Base-by-base conservation (phyloP, 2,797 vertebrate genomes). In the Poeciliopsis presidionis region DNA sequence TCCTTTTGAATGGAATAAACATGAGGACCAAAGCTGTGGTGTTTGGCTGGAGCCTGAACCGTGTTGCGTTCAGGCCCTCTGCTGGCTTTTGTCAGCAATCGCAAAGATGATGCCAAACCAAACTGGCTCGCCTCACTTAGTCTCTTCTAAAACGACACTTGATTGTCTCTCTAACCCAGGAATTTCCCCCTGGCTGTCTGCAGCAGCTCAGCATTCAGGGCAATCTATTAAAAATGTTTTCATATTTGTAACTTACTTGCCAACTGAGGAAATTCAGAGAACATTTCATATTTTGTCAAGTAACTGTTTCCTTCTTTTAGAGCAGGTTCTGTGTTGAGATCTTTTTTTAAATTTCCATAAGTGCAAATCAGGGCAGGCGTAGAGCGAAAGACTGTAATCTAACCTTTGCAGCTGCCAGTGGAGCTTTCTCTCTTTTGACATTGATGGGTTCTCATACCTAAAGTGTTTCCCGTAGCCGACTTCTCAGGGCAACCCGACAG, bases 61-160 rank as follows among this genome's bases (percentile, higher is more conserved):
- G 3, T 11, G 75, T 77, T 13, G 63, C 18, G 8, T 45, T 88
- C 82, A 43, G 59, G 79, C 86, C 88, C 77, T 74, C 88, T 89
- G 61, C 63, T 74, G 91, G 86, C 67, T 4, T 0, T 0, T 16
- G 3, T 49, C 20, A 36, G 74, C 28, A 84, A 18, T 36, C 5
- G 12, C 67, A 45, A 46, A 45, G 16, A 33, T 30, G 7, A 14
- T 20, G 16, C 1, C 7, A 25, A 55, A 76, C 16, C 5, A 71
- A 0, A 4, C 45, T 55, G 14, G 3, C 28, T 41, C 16, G 46
- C 76, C 78, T 73, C 74, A 78, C 78, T 11, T 22, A 53, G 55
- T 33, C 61, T 39, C 18, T 20, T 5, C 45, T 7, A 6, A 47
- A 6, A 47, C 74, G 33, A 14, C 70, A 76, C 46, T 3, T 67